phyloP scores from a whole-genome alignment of 2,113 vertebrate genomes.

The Ceyx margarethae region DNA sequence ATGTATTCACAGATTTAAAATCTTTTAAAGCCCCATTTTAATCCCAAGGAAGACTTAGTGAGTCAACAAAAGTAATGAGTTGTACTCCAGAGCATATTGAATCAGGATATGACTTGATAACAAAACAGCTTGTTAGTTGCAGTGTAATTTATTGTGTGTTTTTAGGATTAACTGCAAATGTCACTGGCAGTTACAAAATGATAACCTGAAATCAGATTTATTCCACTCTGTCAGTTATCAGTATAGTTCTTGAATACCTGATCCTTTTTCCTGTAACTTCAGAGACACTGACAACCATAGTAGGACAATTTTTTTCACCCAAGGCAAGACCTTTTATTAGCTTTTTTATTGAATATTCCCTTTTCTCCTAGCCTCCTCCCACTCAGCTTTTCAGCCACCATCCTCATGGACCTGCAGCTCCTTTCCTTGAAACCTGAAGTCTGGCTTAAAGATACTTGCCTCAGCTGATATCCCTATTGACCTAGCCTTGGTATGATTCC shows the following conservation, averaged over 20 bases:
- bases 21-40: not conserved
- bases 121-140: not conserved
- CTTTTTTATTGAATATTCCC: not conserved
- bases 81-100: not conserved
- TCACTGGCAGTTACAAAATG: not conserved
- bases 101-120: not conserved
- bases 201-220: not conserved
- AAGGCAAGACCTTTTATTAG: not conserved
- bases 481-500: conserved; percentile 32
- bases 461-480: conserved; percentile 2
- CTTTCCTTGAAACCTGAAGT: conserved; percentile 15
- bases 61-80: not conserved
- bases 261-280: not conserved
- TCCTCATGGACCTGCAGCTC: not conserved
- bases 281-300: not conserved
- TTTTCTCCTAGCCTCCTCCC: not conserved
- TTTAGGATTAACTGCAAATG: not conserved
- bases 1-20: not conserved
- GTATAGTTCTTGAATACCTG: not conserved
- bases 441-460: conserved; percentile 2
- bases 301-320: not conserved
- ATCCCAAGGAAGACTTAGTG: not conserved
- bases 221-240: not conserved
- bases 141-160: not conserved
- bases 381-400: not conserved